Conservation (phyloP, 2,797 vertebrate species). For the Diplodus puntazzo region DNA sequence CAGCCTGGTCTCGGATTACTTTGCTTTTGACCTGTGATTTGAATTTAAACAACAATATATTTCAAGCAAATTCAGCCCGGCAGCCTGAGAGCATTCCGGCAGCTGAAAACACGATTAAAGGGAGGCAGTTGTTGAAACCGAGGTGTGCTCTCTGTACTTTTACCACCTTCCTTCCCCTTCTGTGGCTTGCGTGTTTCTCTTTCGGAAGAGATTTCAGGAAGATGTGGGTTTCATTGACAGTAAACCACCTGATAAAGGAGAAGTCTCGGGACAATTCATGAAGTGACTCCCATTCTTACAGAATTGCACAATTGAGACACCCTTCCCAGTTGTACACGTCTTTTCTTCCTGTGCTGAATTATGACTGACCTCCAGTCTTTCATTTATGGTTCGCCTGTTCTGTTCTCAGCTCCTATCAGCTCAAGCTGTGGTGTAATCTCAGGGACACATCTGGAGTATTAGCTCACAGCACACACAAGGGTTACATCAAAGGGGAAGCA, state of each 20-base stretch:
- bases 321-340: not conserved
- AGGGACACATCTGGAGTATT: slow-evolving; percentile 49
- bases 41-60: slow-evolving; percentile 21
- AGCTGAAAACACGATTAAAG: slow-evolving; percentile 27
- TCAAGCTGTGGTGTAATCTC: slow-evolving; percentile 53
- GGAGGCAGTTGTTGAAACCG: slow-evolving; percentile 7
- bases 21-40: slow-evolving; percentile 13
- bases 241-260: slow-evolving; percentile 50
- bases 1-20: not conserved
- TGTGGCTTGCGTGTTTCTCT: slow-evolving; percentile 7
- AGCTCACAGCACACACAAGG: slow-evolving; percentile 21
- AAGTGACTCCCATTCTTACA: slow-evolving; percentile 18
- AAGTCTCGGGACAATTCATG: slow-evolving; percentile 38
- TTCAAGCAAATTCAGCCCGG: slow-evolving; percentile 23
- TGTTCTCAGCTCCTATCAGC: slow-evolving; percentile 30
- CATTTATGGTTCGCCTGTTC: slow-evolving; percentile 26
- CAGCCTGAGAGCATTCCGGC: slow-evolving; percentile 44
- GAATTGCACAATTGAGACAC: slow-evolving; percentile 1
- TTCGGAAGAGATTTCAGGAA: slow-evolving; percentile 32
- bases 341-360: slow-evolving; percentile 5
- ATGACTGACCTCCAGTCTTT: slow-evolving; percentile 35
- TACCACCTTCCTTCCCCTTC: slow-evolving; percentile 23
- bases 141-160: slow-evolving; percentile 42
- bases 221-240: slow-evolving; percentile 45
- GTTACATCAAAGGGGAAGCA: slow-evolving; percentile 53